These are phyloP conservation scores for Lepidochitona cinerea DNA, from an alignment of 2,888 invertebrate genomes.

Conservation along the genomic window DNA sequence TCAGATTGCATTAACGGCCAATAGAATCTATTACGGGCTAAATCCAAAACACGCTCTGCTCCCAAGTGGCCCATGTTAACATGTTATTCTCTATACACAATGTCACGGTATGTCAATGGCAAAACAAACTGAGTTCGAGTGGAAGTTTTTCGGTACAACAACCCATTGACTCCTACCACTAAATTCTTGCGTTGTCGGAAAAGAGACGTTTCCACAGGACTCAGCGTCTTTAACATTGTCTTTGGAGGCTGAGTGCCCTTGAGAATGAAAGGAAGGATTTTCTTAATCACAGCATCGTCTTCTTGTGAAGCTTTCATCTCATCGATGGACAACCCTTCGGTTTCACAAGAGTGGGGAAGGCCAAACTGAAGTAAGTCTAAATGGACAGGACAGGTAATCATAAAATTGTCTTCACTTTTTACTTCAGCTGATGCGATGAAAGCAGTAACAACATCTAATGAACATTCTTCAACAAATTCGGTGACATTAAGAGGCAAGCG, in stretches of 20 bases:
- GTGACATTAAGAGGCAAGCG: not conserved
- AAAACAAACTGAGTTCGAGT: not conserved
- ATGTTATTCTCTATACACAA: not conserved
- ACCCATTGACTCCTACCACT: not conserved
- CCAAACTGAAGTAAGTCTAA: not conserved
- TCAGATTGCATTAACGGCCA: conserved; percentile 9
- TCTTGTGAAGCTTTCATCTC: not conserved
- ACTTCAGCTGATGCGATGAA: not conserved
- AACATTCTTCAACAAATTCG: not conserved
- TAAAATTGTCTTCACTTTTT: not conserved
- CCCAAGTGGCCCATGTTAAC: conserved; percentile 3
- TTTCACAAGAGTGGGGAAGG: not conserved
- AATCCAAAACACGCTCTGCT: conserved; percentile 1
- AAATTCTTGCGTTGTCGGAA: not conserved
- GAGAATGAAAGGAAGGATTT: not conserved
- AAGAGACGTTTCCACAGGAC: not conserved
- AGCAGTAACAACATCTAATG: not conserved
- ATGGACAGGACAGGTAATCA: not conserved
- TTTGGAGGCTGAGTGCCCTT: not conserved
- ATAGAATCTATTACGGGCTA: conserved; percentile 5
- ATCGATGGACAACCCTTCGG: not conserved
- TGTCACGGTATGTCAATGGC: not conserved
- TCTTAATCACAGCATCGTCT: not conserved
- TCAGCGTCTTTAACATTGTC: not conserved
- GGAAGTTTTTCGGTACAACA: not conserved